Evolutionary conservation across 2,113 vertebrate species (phyloP).

Genomic region (Rhipidura dahli): DNA sequence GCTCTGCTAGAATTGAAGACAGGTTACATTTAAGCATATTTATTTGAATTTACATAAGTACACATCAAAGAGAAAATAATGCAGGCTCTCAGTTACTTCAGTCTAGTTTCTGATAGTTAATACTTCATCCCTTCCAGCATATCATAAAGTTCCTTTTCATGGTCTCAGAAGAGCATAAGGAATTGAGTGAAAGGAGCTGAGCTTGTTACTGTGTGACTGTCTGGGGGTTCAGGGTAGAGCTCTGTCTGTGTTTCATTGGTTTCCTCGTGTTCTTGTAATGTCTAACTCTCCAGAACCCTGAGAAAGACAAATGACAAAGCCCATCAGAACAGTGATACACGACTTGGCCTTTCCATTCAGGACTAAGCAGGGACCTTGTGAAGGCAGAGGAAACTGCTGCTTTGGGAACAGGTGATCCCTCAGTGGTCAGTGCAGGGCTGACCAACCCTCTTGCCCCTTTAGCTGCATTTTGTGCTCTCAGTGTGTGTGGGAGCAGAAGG

Average conservation of each 20-base stretch:
- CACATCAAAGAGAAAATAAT: slow-evolving; percentile 33
- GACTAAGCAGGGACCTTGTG: background rate
- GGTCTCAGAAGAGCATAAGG: background rate
- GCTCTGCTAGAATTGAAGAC: slow-evolving; percentile 41
- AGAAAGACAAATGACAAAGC: background rate
- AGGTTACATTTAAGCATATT: slow-evolving; percentile 33
- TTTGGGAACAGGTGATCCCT: background rate
- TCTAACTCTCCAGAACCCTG: background rate
- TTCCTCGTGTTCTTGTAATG: background rate
- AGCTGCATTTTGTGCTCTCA: background rate
- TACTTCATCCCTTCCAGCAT: slow-evolving; percentile 31
- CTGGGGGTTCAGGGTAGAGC: background rate
- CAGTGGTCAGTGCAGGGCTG: background rate
- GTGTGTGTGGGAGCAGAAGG: background rate
- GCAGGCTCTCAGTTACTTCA: slow-evolving; percentile 3
- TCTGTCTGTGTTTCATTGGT: background rate
- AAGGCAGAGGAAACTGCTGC: background rate
- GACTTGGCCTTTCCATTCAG: background rate
- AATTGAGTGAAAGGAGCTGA: background rate
- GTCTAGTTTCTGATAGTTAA: slow-evolving; percentile 36
- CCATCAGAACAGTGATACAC: background rate
- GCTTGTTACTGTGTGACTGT: background rate
- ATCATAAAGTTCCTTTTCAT: slow-evolving; percentile 36
- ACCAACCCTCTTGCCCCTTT: background rate
- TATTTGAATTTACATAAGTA: slow-evolving; percentile 53